phyloP scores from a whole-genome alignment of 1,140 invertebrate species.

The Megalopta genalis region DNA sequence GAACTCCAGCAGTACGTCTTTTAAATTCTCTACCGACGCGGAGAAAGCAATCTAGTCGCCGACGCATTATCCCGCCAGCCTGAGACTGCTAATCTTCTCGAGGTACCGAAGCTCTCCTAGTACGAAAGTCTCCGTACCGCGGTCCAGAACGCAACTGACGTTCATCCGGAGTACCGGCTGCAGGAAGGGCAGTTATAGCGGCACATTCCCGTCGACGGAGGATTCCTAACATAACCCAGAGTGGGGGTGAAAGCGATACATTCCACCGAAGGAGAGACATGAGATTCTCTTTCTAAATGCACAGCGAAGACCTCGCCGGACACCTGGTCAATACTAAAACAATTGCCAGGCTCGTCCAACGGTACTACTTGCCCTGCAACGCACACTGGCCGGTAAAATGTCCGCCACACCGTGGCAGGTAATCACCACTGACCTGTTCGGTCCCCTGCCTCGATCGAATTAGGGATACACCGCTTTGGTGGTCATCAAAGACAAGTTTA shows the following conservation, averaged over 20 bases:
- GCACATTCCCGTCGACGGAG: neutral
- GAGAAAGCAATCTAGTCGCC: neutral
- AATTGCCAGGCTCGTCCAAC: neutral
- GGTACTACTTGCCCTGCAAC: constrained; percentile 14
- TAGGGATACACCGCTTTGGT: no score
- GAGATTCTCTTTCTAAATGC: neutral
- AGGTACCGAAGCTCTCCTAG: neutral
- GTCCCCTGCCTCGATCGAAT: no score
- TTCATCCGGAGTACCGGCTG: neutral
- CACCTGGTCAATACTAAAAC: neutral
- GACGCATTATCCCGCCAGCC: neutral
- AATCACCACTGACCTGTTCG: no score
- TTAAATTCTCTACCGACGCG: no score
- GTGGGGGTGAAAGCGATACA: no score
- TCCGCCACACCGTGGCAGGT: no score
- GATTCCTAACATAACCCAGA: neutral
- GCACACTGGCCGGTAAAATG: no score
- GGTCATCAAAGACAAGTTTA: no score
- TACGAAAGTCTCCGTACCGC: no score
- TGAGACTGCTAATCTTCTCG: neutral
- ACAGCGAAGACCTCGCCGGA: neutral
- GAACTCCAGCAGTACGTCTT: constrained; percentile 4
- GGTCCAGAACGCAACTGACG: neutral
- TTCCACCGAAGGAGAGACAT: fast-evolving
- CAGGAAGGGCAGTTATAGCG: neutral